These are phyloP conservation scores for Chrysogorgia sp. DNA, from an alignment of 92 coral and sea anemone genomes.

Conservation along the genomic window DNA sequence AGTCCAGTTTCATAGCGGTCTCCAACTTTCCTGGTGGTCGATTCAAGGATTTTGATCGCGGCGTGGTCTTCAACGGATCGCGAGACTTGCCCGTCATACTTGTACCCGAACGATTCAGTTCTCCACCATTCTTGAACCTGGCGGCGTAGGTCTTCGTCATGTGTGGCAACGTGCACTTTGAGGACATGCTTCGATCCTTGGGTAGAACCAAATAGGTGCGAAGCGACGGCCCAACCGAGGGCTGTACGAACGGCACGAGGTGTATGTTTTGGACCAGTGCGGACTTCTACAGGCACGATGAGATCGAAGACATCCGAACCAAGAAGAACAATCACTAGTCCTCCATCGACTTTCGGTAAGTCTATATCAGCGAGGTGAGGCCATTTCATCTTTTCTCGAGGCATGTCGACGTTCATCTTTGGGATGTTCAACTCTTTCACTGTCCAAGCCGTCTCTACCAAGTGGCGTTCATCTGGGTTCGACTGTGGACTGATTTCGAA, in stretches of 20 bases:
- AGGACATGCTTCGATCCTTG: slow-evolving; percentile 28
- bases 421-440: too few species aligned
- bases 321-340: slow-evolving; percentile 45
- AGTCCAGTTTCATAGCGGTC: slow-evolving; percentile 54
- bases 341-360: too few species aligned
- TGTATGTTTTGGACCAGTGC: slow-evolving; percentile 40
- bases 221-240: slow-evolving; percentile 47
- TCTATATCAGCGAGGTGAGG: too few species aligned
- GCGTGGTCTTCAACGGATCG: slow-evolving; percentile 45
- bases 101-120: slow-evolving; percentile 48
- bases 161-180: slow-evolving; percentile 45
- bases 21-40: slow-evolving; percentile 28
- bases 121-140: slow-evolving; percentile 49
- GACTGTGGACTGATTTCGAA: too few species aligned
- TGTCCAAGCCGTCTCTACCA: too few species aligned
- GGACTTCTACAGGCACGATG: slow-evolving; percentile 43
- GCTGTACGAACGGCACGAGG: slow-evolving; percentile 49
- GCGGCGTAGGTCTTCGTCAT: slow-evolving; percentile 42
- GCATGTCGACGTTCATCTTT: too few species aligned
- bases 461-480: too few species aligned
- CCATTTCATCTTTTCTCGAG: too few species aligned
- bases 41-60: slow-evolving; percentile 21
- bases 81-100: slow-evolving; percentile 30
- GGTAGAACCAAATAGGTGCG: slow-evolving; percentile 40
- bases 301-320: slow-evolving; percentile 53